Conservation (phyloP, 2,797 vertebrate genomes). For the Xiphophorus birchmanni region DNA sequence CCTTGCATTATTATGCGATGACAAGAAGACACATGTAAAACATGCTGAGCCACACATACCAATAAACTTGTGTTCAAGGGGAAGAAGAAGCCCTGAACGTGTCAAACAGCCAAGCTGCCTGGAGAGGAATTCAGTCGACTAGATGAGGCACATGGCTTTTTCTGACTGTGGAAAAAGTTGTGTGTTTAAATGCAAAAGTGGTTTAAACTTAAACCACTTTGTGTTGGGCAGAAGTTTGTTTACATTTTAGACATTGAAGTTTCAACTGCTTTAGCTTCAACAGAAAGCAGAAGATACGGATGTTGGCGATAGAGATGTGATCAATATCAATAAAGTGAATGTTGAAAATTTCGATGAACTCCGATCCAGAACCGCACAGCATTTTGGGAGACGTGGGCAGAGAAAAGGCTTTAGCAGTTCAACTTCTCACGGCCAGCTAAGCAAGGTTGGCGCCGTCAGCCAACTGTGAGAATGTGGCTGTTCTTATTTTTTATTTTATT, state of each 20-base stretch:
- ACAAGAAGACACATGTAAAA: background rate
- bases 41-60: background rate
- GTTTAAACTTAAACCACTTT: background rate
- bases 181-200: no score
- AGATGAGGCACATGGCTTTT: background rate
- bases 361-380: no score
- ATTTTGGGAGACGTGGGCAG: no score
- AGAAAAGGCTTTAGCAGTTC: no score
- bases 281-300: background rate
- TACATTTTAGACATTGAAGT: background rate
- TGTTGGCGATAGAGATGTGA: no score
- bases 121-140: background rate
- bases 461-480: no score
- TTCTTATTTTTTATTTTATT: no score
- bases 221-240: background rate
- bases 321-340: no score
- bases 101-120: background rate
- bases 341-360: no score
- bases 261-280: background rate
- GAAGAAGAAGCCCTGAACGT: background rate
- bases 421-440: no score
- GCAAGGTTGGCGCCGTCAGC: no score
- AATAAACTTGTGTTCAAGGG: background rate
- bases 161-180: background rate
- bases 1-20: background rate